phyloP scores from a whole-genome alignment of 2,797 vertebrate species.

The Phrynocephalus guinanensis region DNA sequence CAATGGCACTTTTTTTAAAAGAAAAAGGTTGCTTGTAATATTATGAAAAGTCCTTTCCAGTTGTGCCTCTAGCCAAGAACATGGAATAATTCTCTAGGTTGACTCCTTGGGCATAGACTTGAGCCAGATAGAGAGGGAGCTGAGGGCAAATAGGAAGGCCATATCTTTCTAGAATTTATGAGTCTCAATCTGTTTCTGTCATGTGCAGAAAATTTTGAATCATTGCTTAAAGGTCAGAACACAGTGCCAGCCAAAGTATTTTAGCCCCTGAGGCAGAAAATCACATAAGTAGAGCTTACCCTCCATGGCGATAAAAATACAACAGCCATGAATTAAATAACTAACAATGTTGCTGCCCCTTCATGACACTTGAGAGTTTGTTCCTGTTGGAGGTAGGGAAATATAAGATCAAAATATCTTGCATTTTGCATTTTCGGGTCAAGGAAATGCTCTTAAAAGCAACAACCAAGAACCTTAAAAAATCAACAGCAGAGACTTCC shows the following conservation, averaged over 20 bases:
- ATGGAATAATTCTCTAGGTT: slow-evolving; percentile 19
- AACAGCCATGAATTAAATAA: not conserved
- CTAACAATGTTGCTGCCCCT: not conserved
- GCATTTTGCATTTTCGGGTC: not conserved
- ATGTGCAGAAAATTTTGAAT: slow-evolving; percentile 56
- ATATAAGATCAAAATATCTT: not conserved
- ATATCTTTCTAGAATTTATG: slow-evolving; percentile 16
- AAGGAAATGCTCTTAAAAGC: not conserved
- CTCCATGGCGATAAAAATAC: not conserved
- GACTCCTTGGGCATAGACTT: slow-evolving; percentile 7
- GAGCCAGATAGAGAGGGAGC: slow-evolving; percentile 34
- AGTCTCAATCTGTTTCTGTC: slow-evolving; percentile 52
- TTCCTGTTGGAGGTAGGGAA: too few species aligned
- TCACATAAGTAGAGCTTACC: not conserved
- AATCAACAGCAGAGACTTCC: too few species aligned
- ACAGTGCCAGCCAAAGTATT: not conserved
- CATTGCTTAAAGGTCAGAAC: slow-evolving; percentile 5
- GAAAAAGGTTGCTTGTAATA: not conserved
- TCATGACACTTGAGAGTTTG: not conserved
- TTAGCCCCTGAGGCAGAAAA: not conserved
- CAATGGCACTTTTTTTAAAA: not conserved
- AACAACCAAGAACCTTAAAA: too few species aligned
- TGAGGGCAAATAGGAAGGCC: slow-evolving; percentile 27
- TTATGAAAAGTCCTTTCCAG: not conserved
- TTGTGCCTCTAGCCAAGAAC: not conserved